phyloP scores from a whole-genome alignment of 2,113 vertebrate species.

The Aegotheles bennettii region DNA sequence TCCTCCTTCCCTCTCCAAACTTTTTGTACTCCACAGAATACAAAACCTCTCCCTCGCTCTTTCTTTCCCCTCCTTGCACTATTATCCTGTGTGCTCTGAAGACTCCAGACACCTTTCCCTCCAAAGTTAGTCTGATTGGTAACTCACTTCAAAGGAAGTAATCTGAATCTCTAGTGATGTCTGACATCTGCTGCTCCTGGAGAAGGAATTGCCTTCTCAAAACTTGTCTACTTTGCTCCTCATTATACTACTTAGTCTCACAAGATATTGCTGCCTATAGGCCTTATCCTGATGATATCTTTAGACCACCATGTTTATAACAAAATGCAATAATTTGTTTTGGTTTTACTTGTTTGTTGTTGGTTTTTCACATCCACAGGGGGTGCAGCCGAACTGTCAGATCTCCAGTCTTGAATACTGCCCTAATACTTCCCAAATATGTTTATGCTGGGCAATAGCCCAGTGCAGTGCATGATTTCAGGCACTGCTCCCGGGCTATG shows the following conservation, averaged over 20 bases:
- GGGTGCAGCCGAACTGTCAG: not conserved
- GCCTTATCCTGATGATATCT: not conserved
- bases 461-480: not conserved
- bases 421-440: not conserved
- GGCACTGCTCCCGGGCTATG: not conserved
- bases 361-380: not conserved
- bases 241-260: not conserved
- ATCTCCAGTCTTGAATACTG: not conserved
- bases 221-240: not conserved
- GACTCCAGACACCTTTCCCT: not conserved
- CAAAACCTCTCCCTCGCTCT: not conserved
- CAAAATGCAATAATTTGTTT: not conserved
- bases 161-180: not conserved
- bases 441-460: not conserved
- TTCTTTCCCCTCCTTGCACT: not conserved
- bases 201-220: not conserved
- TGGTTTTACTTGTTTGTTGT: not conserved
- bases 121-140: not conserved
- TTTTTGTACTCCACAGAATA: not conserved
- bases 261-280: not conserved
- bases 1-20: not conserved
- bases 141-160: not conserved
- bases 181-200: not conserved
- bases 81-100: not conserved
- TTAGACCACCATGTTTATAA: not conserved